Evolutionary conservation across 2,888 invertebrate genomes (phyloP), one percentile per base, ranked within the genome.

Genomic region (Dryococelus australis): DNA sequence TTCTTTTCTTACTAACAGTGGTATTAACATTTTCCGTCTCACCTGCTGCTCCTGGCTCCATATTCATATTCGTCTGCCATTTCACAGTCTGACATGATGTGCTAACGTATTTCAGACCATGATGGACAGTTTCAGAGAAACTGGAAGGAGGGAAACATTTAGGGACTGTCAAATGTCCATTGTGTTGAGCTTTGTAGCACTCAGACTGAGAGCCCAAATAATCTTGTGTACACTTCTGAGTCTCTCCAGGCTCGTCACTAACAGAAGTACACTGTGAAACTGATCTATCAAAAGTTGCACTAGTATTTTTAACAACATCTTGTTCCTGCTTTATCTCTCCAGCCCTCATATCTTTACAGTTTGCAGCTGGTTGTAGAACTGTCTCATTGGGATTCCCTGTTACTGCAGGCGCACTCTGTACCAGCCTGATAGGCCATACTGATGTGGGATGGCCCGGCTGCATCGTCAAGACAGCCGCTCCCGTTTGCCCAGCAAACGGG

Each of bases 1-100:
- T 92, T 91, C 91, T 92, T 86, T 92, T 92, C 53, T 91, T 92
- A 79, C 92, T 92, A 0, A 90, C 90, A 87, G 91, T 92, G 5
- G 91, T 89, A 12, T 90, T 90, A 20, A 91, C 91, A 0, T 91
- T 91, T 89, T 90, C 90, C 89, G 91, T 90, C 85, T 91, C 85
- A 13, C 85, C 86, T 16, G 85, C 65, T 27, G 80, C 86, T 27
- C 47, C 81, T 8, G 43, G 28, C 35, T 80, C 65, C n/a, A 20
- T 65, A n/a, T n/a, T n/a, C 65, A 65, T 3, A 65, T n/a, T 65
- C 13, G 24, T 65, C n/a, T 16, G 65, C 65, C 65, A 65, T n/a
- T 65, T 65, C n/a, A 65, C 65, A n/a, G 65, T 65, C 65, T 65
- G 65, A n/a, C 65, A 65, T n/a, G 65, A 65, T 16, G 65, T 65